Base-by-base conservation (phyloP, 2,797 vertebrate species). In the Sylvia borin region DNA sequence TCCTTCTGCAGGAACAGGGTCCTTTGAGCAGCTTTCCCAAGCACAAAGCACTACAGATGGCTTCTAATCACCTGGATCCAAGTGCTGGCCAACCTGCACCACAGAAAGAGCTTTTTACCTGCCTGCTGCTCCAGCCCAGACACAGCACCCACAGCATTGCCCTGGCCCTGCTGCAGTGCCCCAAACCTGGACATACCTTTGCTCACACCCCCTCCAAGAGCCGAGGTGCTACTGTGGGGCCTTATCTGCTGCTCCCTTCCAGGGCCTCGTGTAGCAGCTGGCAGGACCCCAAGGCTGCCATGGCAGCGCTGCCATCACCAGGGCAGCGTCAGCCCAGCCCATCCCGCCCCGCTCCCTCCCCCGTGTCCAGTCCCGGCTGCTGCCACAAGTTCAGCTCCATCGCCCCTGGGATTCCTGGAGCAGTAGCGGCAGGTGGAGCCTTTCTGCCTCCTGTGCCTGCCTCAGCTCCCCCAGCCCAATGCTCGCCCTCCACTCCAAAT, bases 361-460 rank as follows among this genome's bases (percentile, higher is more conserved):
- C 50, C 1, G 8, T 1, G 10, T 4, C 42, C 1, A 1, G 10
- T 0, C 10, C 8, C 5, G 0, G 3, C 76, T 4, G 38, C 81
- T 27, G 45, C 38, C 0, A 7, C 18, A 6, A 29, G 62, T 2
- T 38, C 62, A 14, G 74, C 64, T 54, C 70, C 5, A 1, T 8
- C 43, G 13, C 16, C 64, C 5, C 27, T 0, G 3, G 26, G 11
- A 5, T 9, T 17, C 14, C 21, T 3, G 61, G 10, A 77, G 51
- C 64, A 45, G 61, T 62, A 40, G 51, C 47, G 15, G 55, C 48
- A 22, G 43, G 11, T 5, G 27, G 38, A 74, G 58, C 17, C 31
- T 11, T 31, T 40, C 27, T 25, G 26, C 26, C 20, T 22, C 27
- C 53, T 12, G 17, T 24, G 40, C 45, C 71, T 11, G 38, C 19